Conservation (phyloP, 2,888 invertebrate species). For the Parascotia fuliginaria region DNA sequence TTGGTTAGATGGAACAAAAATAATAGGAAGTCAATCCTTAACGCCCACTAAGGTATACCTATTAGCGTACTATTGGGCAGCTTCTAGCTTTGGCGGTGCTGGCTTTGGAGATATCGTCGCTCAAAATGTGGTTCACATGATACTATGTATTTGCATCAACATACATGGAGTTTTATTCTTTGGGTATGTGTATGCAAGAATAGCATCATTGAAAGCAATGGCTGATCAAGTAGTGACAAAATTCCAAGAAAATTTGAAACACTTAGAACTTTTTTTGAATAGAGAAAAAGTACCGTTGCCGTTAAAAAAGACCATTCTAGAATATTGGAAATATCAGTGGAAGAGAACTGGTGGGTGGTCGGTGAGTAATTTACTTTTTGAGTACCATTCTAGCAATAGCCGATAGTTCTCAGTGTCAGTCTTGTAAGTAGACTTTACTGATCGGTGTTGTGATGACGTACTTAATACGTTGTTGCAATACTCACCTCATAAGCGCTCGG, state of each 20-base stretch:
- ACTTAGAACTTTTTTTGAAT: constrained; percentile 73
- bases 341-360: constrained; percentile 82
- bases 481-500: no score
- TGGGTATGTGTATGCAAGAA: constrained; percentile 81
- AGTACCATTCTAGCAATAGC: not conserved
- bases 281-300: constrained; percentile 70
- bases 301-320: constrained; percentile 67
- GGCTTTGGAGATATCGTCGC: constrained; percentile 82
- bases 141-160: constrained; percentile 71
- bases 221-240: constrained; percentile 77
- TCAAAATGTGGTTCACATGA: constrained; percentile 71
- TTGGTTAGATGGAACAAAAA: constrained; percentile 69
- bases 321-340: constrained; percentile 83
- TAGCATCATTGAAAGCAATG: constrained; percentile 79
- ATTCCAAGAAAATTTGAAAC: constrained; percentile 78
- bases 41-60: constrained; percentile 70
- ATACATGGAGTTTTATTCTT: constrained; percentile 80
- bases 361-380: constrained; percentile 51
- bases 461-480: no score
- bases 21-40: constrained; percentile 55
- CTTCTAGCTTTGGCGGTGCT: constrained; percentile 76
- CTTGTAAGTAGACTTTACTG: no score
- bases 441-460: no score
- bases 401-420: no score
- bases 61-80: constrained; percentile 79